phyloP scores from a whole-genome alignment of 2,888 invertebrate genomes.

The Netelia fuscicornis region DNA sequence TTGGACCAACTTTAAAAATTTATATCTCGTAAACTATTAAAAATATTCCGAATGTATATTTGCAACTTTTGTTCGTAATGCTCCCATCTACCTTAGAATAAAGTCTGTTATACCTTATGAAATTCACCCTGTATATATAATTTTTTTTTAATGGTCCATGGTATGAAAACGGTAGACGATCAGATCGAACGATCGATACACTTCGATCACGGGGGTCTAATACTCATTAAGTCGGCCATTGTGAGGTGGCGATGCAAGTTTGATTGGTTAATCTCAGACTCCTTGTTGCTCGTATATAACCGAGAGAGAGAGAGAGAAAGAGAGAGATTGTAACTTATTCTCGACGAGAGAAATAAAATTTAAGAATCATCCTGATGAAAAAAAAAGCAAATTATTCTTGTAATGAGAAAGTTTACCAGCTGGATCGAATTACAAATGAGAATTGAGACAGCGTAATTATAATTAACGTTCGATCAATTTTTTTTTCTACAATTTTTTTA shows the following conservation, averaged over 20 bases:
- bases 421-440: slow-evolving; percentile 32
- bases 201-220: slow-evolving; percentile 72
- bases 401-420: slow-evolving; percentile 44
- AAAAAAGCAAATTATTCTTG: slow-evolving; percentile 25
- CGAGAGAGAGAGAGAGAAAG: slow-evolving; percentile 14
- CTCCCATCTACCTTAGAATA: too few species aligned
- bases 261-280: slow-evolving; percentile 82
- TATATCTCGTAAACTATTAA: too few species aligned
- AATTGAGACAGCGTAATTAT: not conserved
- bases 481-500: not conserved
- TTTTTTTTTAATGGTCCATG: slow-evolving; percentile 48
- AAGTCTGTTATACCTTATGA: too few species aligned
- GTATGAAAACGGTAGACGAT: slow-evolving; percentile 69
- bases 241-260: slow-evolving; percentile 80
- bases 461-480: too few species aligned
- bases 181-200: slow-evolving; percentile 72
- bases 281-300: slow-evolving; percentile 50
- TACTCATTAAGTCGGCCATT: slow-evolving; percentile 81
- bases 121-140: not conserved
- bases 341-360: slow-evolving; percentile 16
- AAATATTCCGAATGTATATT: too few species aligned
- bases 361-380: slow-evolving; percentile 40
- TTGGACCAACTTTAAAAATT: too few species aligned
- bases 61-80: too few species aligned
- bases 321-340: not conserved